phyloP scores from a whole-genome alignment of 2,797 vertebrate genomes.

The Poeciliopsis presidionis region DNA sequence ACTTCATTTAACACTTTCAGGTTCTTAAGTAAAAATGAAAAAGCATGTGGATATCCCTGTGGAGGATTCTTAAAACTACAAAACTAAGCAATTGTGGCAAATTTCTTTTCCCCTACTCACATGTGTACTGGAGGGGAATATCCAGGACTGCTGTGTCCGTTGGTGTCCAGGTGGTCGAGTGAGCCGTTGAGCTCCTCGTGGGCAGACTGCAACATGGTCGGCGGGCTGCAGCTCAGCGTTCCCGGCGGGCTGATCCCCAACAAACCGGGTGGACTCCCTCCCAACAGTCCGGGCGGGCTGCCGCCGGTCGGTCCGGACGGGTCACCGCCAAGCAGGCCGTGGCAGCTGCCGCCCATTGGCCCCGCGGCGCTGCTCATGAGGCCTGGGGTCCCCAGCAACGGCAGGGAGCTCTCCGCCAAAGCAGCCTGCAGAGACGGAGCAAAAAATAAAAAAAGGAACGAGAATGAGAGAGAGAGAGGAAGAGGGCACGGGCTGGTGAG shows the following conservation, averaged over 20 bases:
- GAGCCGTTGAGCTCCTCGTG: slow-evolving; percentile 96
- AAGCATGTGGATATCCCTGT: background rate
- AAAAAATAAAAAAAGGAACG: background rate
- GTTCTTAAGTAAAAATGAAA: background rate
- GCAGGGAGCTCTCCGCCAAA: slow-evolving; percentile 96
- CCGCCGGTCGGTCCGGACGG: slow-evolving; percentile 91
- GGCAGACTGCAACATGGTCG: slow-evolving; percentile 88
- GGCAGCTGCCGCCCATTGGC: slow-evolving; percentile 91
- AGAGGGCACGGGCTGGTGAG: background rate
- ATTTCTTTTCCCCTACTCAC: slow-evolving; percentile 77
- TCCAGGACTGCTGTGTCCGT: slow-evolving; percentile 95
- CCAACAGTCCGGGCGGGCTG: slow-evolving; percentile 84
- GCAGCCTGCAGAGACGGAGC: slow-evolving; percentile 83
- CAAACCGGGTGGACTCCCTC: slow-evolving; percentile 90
- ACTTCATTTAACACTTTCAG: background rate
- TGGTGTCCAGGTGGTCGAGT: slow-evolving; percentile 97
- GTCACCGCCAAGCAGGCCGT: slow-evolving; percentile 91
- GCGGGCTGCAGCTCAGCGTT: slow-evolving; percentile 90
- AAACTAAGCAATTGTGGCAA: background rate
- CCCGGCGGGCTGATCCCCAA: slow-evolving; percentile 91
- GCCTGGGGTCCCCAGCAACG: slow-evolving; percentile 90
- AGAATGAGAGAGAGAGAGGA: background rate
- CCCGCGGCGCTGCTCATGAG: slow-evolving; percentile 94
- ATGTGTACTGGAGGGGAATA: slow-evolving; percentile 96
- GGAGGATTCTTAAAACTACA: background rate